Evolutionary conservation across 1,140 invertebrate species (phyloP), one percentile per base, ranked within the genome.

Genomic region (Adelges cooleyi): DNA sequence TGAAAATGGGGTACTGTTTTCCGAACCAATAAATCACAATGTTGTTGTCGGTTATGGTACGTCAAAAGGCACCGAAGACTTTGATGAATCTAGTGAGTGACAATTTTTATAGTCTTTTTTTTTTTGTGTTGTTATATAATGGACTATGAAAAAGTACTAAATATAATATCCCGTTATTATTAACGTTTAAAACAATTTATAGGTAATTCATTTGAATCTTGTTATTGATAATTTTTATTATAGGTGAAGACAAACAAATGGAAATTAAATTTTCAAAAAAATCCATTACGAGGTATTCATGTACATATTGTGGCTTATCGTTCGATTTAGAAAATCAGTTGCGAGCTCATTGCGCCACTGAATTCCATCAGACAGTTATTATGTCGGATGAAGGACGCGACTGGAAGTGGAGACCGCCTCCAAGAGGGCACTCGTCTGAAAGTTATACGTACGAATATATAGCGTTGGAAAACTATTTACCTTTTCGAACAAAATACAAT

Each of bases 331-430:
- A 81, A 66, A 75, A 76, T 40, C 83, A 85, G 67, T 72, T 86
- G 33, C 76, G 80, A 36, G 76, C 77, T 46, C 84, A 86, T 73
- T 85, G 82, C 72, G 78, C 81, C 69, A 81, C 82, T 27, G 81
- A 84, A 71, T 74, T 77, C 46, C 84, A 87, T 72, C 84, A 84
- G 73, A 80, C 79, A 67, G 80, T 81, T 54, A 82, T 86, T 68
- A 86, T 84, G 79, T 83, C 82, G 23, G 84, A 86, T 74, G 83
- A 84, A 72, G 83, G 80, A 25, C 76, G 83, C 25, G 82, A 84
- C 69, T 87, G 85, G 85, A 80, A 82, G 66, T 85, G 80, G 76
- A 74, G 85, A 54, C 80, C 84, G 15, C 85, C 85, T 27, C 84
- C 85, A 18, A 72, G 85, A 54, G 84, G 84, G 15, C 79, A 81